Conservation (phyloP, 2,797 vertebrate species). For the Crypturellus tataupa region DNA sequence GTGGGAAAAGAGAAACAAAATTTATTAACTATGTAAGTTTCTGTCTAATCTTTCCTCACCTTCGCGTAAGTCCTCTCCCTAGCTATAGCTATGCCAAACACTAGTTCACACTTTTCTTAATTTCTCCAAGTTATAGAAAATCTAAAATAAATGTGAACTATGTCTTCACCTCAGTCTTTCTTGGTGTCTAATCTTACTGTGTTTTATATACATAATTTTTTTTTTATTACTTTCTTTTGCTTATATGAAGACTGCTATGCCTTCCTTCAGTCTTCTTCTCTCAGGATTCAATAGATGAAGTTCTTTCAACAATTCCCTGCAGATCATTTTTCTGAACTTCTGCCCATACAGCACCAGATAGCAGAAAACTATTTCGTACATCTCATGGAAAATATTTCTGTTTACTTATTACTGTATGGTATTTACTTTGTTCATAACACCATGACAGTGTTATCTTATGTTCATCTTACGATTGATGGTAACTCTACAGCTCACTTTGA, state of each 20-base stretch:
- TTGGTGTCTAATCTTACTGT: background rate
- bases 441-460: background rate
- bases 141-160: fast-evolving
- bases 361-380: background rate
- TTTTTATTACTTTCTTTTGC: background rate
- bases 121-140: background rate
- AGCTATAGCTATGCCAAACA: background rate
- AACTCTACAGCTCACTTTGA: background rate
- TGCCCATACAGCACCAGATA: background rate
- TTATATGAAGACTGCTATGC: background rate
- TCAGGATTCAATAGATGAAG: background rate
- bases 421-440: background rate
- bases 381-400: background rate
- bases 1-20: background rate
- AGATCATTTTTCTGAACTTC: background rate
- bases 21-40: background rate
- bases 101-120: background rate
- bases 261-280: background rate
- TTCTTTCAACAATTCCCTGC: background rate
- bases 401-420: background rate
- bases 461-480: background rate
- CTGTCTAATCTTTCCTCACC: background rate
- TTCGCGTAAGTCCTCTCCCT: background rate
- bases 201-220: background rate
- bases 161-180: background rate